Percentiles rank a stretch among this genome's conserved stretches.
Conservation (phyloP, 2,797 vertebrate genomes). For the Perodicticus potto region DNA sequence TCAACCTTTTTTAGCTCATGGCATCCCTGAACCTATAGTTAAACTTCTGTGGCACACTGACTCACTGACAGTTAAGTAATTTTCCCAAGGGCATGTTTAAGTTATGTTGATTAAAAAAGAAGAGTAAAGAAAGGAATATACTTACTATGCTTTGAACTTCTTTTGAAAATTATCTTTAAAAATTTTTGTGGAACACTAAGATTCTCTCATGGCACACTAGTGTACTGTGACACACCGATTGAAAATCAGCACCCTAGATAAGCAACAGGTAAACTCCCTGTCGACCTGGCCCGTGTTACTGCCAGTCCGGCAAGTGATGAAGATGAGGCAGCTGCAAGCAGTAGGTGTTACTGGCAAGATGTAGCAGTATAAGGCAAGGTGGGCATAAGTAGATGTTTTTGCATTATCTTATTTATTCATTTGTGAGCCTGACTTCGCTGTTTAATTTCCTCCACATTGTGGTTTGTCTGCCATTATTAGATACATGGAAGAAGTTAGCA, state of each 20-base stretch:
- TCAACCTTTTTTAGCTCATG: no score
- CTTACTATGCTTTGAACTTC: no score
- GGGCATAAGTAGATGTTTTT: neutral
- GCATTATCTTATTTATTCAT: conserved; percentile 14
- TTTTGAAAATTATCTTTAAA: no score
- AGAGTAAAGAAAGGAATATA: no score
- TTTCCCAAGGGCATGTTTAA: no score
- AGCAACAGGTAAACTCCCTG: neutral
- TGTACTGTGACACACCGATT: no score
- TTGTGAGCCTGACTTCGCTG: neutral
- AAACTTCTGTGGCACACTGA: no score
- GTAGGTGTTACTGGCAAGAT: neutral
- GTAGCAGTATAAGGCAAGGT: neutral
- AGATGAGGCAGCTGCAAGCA: neutral
- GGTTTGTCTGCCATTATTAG: neutral
- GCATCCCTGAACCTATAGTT: no score
- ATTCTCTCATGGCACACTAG: no score
- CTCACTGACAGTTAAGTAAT: no score
- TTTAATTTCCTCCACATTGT: neutral
- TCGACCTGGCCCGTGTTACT: neutral
- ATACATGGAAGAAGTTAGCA: neutral
- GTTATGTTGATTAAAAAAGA: no score
- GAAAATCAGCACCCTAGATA: neutral
- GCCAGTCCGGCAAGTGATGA: neutral
- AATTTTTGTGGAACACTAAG: no score